Conservation (phyloP, 2,888 invertebrate species). For the Spisula subtruncata region DNA sequence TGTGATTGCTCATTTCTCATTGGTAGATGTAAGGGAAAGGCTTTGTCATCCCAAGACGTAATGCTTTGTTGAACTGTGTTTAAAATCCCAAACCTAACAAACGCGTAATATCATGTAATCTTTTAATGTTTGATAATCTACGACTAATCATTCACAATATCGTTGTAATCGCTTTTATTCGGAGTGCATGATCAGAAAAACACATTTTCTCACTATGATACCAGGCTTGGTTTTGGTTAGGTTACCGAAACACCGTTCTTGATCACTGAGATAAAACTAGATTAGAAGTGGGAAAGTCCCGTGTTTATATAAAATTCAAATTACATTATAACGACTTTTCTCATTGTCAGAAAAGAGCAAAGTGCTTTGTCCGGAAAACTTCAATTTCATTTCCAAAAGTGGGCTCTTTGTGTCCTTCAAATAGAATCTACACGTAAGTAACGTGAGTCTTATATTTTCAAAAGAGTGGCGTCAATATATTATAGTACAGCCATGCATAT, state of each 20-base stretch:
- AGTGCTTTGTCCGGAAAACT: not conserved
- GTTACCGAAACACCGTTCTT: not conserved
- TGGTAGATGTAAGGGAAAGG: not conserved
- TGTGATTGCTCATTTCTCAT: not conserved
- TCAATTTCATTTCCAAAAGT: too few species aligned
- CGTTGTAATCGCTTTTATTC: constrained; percentile 56
- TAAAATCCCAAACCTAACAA: not conserved
- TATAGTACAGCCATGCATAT: too few species aligned
- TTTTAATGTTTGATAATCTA: constrained; percentile 32
- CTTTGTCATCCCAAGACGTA: not conserved
- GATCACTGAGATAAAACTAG: not conserved
- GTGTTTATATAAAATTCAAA: not conserved
- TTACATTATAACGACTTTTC: not conserved
- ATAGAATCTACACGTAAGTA: too few species aligned
- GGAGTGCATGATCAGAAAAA: constrained; percentile 57
- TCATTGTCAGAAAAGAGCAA: not conserved
- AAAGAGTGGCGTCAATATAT: too few species aligned
- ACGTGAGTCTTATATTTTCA: too few species aligned
- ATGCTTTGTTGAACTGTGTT: not conserved
- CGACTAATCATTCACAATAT: constrained; percentile 57
- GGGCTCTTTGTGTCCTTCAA: too few species aligned
- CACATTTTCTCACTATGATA: constrained; percentile 54
- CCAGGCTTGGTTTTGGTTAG: not conserved
- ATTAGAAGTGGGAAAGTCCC: not conserved
- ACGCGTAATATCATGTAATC: not conserved